A percentile compares a stretch with the other conserved stretches of the same genome.
phyloP scores from a whole-genome alignment of 64 coral and sea anemone species.

The Stichodactyla helianthus region DNA sequence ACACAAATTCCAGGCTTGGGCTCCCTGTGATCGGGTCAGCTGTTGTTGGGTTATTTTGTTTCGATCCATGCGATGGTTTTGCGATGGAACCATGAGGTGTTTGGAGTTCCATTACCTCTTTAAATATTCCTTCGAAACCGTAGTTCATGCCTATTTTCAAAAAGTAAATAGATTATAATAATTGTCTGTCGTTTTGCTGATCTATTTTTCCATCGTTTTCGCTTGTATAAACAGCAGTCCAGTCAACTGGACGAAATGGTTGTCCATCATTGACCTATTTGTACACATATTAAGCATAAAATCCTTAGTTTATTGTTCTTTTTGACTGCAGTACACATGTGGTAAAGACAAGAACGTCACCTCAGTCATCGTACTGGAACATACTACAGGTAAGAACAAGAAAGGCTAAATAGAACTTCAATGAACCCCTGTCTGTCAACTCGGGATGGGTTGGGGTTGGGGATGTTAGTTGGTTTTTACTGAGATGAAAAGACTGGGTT shows the following conservation, averaged over 20 bases:
- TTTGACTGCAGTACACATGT: slow-evolving; percentile 49
- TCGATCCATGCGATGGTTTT: background rate
- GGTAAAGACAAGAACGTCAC: slow-evolving; percentile 80
- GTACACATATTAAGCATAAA: background rate
- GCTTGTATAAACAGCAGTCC: background rate
- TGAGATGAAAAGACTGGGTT: too few species aligned
- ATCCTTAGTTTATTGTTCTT: slow-evolving; percentile 10
- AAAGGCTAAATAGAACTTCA: too few species aligned
- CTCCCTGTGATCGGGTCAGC: too few species aligned
- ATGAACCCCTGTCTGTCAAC: too few species aligned
- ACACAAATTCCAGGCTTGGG: too few species aligned
- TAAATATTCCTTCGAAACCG: slow-evolving; percentile 86
- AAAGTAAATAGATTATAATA: slow-evolving; percentile 33
- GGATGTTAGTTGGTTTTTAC: too few species aligned
- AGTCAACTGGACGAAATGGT: too few species aligned
- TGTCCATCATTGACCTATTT: too few species aligned
- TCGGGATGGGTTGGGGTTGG: too few species aligned
- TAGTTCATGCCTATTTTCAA: slow-evolving; percentile 74
- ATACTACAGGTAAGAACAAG: slow-evolving; percentile 50
- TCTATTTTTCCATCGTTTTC: background rate
- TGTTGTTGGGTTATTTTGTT: background rate
- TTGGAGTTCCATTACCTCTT: slow-evolving; percentile 78
- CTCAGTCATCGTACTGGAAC: slow-evolving; percentile 67
- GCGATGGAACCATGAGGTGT: slow-evolving; percentile 19
- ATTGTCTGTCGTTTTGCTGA: background rate